These are phyloP conservation scores for Spizaetus ornatus DNA, from an alignment of 2,113 vertebrate genomes.

Conservation along the genomic window DNA sequence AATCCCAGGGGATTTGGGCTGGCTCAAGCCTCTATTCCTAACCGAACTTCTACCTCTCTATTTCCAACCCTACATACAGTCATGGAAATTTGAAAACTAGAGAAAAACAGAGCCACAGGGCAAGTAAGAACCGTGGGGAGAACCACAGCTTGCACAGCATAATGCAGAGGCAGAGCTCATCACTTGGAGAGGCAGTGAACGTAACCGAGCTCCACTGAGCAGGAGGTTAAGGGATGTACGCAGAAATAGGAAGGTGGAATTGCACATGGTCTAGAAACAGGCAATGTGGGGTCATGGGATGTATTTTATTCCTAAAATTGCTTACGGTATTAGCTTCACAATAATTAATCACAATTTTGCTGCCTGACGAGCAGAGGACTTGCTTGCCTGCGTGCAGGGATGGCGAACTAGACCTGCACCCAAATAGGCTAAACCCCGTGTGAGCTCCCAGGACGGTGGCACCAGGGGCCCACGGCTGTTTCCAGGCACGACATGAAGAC, in stretches of 20 bases:
- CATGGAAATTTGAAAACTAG: background rate
- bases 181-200: background rate
- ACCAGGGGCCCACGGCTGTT: background rate
- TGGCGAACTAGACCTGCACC: background rate
- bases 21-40: background rate
- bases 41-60: background rate
- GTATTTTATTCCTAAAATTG: background rate
- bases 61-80: background rate
- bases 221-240: background rate
- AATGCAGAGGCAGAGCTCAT: background rate
- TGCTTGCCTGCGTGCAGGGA: background rate
- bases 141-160: background rate
- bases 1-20: background rate
- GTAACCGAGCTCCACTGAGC: background rate
- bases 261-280: background rate
- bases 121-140: background rate
- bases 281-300: background rate
- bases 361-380: background rate
- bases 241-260: background rate
- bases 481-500: background rate
- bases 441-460: rapidly evolving
- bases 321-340: too few species aligned
- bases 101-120: background rate
- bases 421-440: rapidly evolving
- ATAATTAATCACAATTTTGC: background rate